These are phyloP conservation scores for Apamea crenata DNA, from an alignment of 2,888 invertebrate species.

Conservation along the genomic window DNA sequence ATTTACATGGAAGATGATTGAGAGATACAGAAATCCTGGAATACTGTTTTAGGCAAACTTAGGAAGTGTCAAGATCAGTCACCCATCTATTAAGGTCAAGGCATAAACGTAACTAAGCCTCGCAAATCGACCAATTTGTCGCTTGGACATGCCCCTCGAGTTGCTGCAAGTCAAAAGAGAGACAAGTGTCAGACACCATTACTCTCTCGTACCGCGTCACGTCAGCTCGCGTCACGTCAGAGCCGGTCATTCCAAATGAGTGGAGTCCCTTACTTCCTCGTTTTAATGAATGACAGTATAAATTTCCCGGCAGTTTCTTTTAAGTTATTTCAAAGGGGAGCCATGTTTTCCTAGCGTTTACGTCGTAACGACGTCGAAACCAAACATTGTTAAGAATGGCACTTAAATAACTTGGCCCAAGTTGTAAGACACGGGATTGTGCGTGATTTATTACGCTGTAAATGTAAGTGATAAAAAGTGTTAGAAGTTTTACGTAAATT, in stretches of 20 bases:
- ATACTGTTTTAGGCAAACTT: background rate
- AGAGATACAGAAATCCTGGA: background rate
- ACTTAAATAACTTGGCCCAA: slow-evolving; percentile 71
- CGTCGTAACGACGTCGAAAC: slow-evolving; percentile 76
- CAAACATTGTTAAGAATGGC: slow-evolving; percentile 81
- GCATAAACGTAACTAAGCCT: background rate
- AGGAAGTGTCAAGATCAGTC: background rate
- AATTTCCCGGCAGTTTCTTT: slow-evolving; percentile 70
- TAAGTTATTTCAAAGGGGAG: slow-evolving; percentile 76
- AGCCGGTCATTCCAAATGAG: slow-evolving; percentile 50
- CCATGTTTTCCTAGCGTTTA: slow-evolving; percentile 77
- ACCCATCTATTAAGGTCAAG: background rate
- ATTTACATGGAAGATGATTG: background rate
- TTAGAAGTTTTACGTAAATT: slow-evolving; percentile 58
- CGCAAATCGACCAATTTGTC: background rate
- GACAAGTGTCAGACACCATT: slow-evolving; percentile 34
- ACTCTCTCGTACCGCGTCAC: slow-evolving; percentile 6
- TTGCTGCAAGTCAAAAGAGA: slow-evolving; percentile 27
- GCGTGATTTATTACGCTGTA: slow-evolving; percentile 60
- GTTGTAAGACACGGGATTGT: slow-evolving; percentile 53
- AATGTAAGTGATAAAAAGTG: slow-evolving; percentile 60
- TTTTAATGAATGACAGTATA: slow-evolving; percentile 71
- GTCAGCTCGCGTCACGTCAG: slow-evolving; percentile 33
- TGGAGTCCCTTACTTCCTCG: slow-evolving; percentile 61
- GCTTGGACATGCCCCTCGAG: slow-evolving; percentile 8